Conservation (phyloP, 2,888 invertebrate species). For the Lasioglossum villosulum region DNA sequence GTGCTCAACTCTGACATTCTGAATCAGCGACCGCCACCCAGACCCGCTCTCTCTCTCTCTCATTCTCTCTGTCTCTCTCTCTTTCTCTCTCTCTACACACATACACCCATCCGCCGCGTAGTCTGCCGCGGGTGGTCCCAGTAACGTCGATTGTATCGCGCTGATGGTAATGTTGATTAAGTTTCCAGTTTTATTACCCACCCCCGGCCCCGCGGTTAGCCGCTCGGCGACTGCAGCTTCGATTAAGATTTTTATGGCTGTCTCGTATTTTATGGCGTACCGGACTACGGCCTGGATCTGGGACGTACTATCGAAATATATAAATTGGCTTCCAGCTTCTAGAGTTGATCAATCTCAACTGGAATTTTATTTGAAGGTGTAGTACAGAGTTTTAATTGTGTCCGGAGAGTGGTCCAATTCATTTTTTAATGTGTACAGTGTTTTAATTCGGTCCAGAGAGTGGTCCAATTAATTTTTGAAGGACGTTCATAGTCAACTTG, state of each 20-base stretch:
- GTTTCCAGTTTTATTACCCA: background rate
- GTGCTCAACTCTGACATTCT: constrained; percentile 30
- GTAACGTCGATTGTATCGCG: background rate
- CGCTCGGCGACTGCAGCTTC: background rate
- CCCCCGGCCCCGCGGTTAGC: background rate
- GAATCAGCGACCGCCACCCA: background rate
- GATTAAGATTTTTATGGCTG: background rate
- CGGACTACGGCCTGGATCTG: background rate
- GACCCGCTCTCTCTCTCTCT: background rate
- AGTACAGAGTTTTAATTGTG: background rate
- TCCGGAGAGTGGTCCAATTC: background rate
- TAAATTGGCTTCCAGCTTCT: background rate
- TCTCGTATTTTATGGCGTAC: background rate
- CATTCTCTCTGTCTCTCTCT: no score
- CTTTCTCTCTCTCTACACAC: background rate
- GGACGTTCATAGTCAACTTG: background rate
- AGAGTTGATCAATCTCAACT: no score
- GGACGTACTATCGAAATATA: background rate
- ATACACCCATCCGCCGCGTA: background rate
- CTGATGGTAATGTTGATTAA: constrained; percentile 4
- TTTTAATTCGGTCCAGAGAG: background rate
- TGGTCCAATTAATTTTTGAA: background rate
- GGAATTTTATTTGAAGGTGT: background rate
- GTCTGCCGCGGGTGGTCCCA: background rate
- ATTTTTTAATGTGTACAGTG: background rate